phyloP scores from a whole-genome alignment of 2,113 vertebrate species.

The Leiothrix lutea region DNA sequence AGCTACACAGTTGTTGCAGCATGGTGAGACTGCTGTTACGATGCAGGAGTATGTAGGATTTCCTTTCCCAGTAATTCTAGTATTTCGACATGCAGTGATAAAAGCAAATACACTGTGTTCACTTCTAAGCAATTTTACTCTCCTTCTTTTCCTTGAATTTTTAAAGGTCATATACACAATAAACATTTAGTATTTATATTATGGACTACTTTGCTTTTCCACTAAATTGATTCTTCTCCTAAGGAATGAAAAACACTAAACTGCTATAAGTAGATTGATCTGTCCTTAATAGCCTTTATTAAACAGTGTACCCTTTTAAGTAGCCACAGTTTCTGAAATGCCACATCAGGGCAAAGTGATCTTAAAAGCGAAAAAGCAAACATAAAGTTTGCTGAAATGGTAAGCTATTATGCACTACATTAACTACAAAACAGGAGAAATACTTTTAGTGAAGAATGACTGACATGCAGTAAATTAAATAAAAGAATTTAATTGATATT shows the following conservation, averaged over 20 bases:
- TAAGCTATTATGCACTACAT: background rate
- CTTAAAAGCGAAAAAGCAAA: background rate
- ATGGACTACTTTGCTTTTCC: background rate
- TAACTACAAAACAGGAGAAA: background rate
- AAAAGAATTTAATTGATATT: background rate
- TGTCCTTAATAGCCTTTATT: slow-evolving; percentile 20
- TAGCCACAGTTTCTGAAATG: background rate
- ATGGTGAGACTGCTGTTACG: rapidly evolving
- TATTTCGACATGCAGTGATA: background rate
- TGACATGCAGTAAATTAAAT: background rate
- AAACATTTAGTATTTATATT: background rate
- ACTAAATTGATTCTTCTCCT: slow-evolving; percentile 16
- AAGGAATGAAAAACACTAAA: slow-evolving; percentile 21
- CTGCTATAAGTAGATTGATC: background rate
- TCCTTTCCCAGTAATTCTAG: background rate
- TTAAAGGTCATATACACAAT: slow-evolving; percentile 30
- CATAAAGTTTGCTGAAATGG: background rate
- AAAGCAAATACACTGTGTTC: background rate
- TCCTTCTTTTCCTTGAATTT: background rate
- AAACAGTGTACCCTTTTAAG: background rate
- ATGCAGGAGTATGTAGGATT: background rate
- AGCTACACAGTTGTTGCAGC: background rate
- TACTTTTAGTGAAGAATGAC: background rate
- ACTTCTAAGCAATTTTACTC: background rate
- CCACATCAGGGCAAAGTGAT: background rate